These are phyloP conservation scores for Entomobrya multifasciata DNA, from an alignment of 2,888 invertebrate species.

Conservation along the genomic window DNA sequence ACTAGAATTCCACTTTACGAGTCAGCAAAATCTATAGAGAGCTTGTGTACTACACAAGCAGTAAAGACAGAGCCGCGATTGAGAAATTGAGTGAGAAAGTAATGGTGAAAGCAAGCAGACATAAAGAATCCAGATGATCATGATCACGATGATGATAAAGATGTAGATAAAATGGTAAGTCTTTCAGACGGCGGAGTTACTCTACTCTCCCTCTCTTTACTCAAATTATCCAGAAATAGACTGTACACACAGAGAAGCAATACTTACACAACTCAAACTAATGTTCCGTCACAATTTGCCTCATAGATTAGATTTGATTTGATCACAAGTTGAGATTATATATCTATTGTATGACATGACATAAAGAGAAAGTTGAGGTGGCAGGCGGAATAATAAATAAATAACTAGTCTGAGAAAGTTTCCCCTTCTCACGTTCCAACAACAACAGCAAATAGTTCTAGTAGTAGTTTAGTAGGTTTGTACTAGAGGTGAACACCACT, in stretches of 20 bases:
- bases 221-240: no score
- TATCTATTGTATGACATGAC: slow-evolving; percentile 37
- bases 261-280: slow-evolving; percentile 19
- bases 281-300: slow-evolving; percentile 43
- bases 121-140: not conserved
- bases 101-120: slow-evolving; percentile 45
- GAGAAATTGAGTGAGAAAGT: slow-evolving; percentile 63
- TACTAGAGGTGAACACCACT: not conserved
- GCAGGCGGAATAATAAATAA: slow-evolving; percentile 66
- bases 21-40: not conserved
- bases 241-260: no score
- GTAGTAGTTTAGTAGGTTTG: no score
- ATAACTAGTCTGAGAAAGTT: not conserved
- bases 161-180: slow-evolving; percentile 33
- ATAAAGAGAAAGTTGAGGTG: slow-evolving; percentile 63
- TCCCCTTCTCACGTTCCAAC: slow-evolving; percentile 5
- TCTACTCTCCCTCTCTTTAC: no score
- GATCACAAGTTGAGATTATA: slow-evolving; percentile 59
- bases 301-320: slow-evolving; percentile 48
- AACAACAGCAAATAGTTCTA: no score
- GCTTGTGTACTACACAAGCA: not conserved
- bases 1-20: not conserved
- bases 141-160: slow-evolving; percentile 5
- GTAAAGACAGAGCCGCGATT: slow-evolving; percentile 6
- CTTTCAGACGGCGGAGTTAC: not conserved